A percentile compares a stretch with the other conserved stretches of the same genome.
These are phyloP conservation scores for Laterallus jamaicensis DNA, from an alignment of 2,113 vertebrate genomes.

Conservation along the genomic window DNA sequence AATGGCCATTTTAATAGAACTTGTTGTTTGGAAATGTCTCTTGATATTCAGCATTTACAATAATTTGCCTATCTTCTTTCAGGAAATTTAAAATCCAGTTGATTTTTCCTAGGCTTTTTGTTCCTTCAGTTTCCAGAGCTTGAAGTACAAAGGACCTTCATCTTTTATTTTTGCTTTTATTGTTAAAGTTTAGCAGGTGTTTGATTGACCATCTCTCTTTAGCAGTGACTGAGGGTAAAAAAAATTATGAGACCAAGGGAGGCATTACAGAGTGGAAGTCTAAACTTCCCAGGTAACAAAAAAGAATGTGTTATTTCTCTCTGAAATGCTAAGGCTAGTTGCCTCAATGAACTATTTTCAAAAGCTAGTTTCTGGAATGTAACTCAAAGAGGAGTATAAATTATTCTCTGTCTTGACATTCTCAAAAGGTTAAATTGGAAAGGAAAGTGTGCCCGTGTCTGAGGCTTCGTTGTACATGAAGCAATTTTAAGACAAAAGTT, in stretches of 20 bases:
- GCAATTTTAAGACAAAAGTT: background rate
- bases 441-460: background rate
- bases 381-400: background rate
- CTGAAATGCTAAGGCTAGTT: background rate
- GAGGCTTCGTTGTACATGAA: background rate
- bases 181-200: conserved; percentile 7
- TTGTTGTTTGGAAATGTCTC: background rate
- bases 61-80: conserved; percentile 1
- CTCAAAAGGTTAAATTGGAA: conserved; percentile 21
- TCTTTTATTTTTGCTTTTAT: conserved; percentile 20
- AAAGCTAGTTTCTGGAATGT: conserved; percentile 25
- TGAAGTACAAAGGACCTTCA: background rate
- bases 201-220: conserved; percentile 7
- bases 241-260: background rate
- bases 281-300: background rate
- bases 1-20: background rate
- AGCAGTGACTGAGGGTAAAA: background rate
- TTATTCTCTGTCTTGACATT: conserved; percentile 25
- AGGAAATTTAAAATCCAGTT: background rate
- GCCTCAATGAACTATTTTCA: conserved; percentile 35
- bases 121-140: background rate
- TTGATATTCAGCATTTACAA: background rate
- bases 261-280: background rate
- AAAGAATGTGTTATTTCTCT: background rate
- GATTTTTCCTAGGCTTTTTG: background rate